A percentile compares a stretch with the other conserved stretches of the same genome.
Conservation (phyloP, 2,113 vertebrate genomes). For the Caranx melampygus region DNA sequence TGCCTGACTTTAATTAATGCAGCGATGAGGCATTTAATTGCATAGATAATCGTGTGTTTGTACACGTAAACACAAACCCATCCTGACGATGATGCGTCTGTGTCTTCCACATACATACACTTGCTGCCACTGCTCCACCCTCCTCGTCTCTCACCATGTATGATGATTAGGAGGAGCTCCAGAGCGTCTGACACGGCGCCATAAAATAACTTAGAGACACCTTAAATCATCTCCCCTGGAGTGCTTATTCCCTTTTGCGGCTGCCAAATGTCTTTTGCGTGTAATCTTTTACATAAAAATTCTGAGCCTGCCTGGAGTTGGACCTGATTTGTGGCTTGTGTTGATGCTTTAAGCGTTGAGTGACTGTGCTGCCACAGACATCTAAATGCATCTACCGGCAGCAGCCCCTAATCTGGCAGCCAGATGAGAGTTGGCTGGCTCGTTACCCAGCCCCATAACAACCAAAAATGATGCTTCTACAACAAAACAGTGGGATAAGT, state of each 20-base stretch:
- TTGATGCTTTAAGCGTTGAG: slow-evolving; percentile 64
- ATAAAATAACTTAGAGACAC: slow-evolving; percentile 59
- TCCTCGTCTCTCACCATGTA: slow-evolving; percentile 28
- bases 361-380: slow-evolving; percentile 51
- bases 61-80: not conserved
- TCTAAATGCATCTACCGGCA: slow-evolving; percentile 61
- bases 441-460: slow-evolving; percentile 53
- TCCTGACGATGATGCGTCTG: not conserved
- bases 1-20: slow-evolving; percentile 25
- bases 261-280: slow-evolving; percentile 68
- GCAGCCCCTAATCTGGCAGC: slow-evolving; percentile 58
- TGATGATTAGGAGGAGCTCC: slow-evolving; percentile 40
- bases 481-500: slow-evolving; percentile 46
- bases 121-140: slow-evolving; percentile 13
- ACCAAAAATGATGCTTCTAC: slow-evolving; percentile 42
- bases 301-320: slow-evolving; percentile 52
- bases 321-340: slow-evolving; percentile 67
- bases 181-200: slow-evolving; percentile 33
- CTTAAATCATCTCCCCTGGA: slow-evolving; percentile 55
- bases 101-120: not conserved
- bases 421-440: slow-evolving; percentile 59
- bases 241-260: slow-evolving; percentile 33
- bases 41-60: not conserved
- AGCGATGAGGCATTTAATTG: not conserved
- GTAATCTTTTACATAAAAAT: slow-evolving; percentile 66